Evolutionary conservation across 2,113 vertebrate genomes (phyloP), one percentile per base, ranked within the genome.

Genomic region (Lutjanus erythropterus): DNA sequence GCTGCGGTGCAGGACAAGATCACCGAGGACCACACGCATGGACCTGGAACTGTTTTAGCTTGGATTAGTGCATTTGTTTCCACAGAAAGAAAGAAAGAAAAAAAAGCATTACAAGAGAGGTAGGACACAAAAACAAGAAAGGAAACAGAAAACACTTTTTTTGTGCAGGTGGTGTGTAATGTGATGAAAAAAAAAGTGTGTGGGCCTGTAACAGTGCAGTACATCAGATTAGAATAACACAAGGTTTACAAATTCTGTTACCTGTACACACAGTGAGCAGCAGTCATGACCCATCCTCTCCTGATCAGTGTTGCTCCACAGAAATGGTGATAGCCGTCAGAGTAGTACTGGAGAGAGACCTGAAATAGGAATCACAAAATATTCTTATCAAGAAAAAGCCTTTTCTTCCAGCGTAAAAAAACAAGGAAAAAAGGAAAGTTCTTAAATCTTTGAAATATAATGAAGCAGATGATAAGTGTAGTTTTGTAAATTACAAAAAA

Each of bases 221-320:
- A 19, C 3, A 37, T 68, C 5, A 39, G 47, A 68, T 52, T 27
- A 39, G 33, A 53, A 53, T 18, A 16, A 67, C 2, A 27, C 15
- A 52, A 39, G 21, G 9, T 47, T 59, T 41, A 33, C 15, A 37
- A 16, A 21, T 1, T 59, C 12, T 59, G 25, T 88, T 79, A 73
- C 86, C 86, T 85, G 61, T 62, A 59, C 10, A 78, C 64, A 4
- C 96, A 96, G 59, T 96, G 96, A 84, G 96, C 96, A 0, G 96
- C 95, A 0, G 95, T 96, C 95, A 96, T 73, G 53, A 96, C 96
- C 94, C 95, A 95, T 89, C 91, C 89, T 1, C 1, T 83, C 15
- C 0, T 79, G 85, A 96, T 85, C 84, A 96, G 93, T 53, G 94
- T 95, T 29, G 96, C 96, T 2, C 96, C 95, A 29, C 96, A 96